Base-by-base conservation (phyloP, 2,888 invertebrate genomes). In the Rhogogaster chlorosoma region DNA sequence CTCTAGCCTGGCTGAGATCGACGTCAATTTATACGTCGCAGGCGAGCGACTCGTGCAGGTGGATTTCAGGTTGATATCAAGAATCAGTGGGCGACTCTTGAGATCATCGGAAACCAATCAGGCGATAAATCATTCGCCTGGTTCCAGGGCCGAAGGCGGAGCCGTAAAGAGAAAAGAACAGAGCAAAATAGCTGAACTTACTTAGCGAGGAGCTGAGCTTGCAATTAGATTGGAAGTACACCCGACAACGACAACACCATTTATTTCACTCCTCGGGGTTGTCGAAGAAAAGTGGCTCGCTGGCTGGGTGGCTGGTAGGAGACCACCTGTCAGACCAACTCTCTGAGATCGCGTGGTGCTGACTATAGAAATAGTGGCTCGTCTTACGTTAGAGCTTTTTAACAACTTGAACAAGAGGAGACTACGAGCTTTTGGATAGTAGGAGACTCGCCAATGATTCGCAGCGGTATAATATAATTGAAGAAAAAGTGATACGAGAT, bases 31-130 rank as follows among this genome's bases (percentile, higher is more conserved):
- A 61, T n/a, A 61, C 32, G 80, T 57, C 61, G 80, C 57, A 12
- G 80, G 80, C 61, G 80, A 80, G 80, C 80, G 80, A 26, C 61
- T 80, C 61, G 57, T 61, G 80, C 80, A 61, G 80, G 80, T 80
- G 80, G 80, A 80, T 80, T 80, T 80, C 80, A 80, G 80, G 80
- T 80, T 61, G 38, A 80, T 53, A 38, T 45, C 18, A 38, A 42
- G 53, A 10, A 49, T 38, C 53, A 61, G 36, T 57, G 80, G 32
- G 45, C n/a, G 49, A 49, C 29, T 18, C n/a, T 45, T 18, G 49
- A 26, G 77, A 49, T 53, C 77, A 29, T 26, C 80, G 38, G 38
- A 36, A 57, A 22, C 57, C 4, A 36, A 12, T 22, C 36, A 38
- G 80, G 77, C 45, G 4, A 53, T n/a, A 53, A 53, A n/a, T 29